Evolutionary conservation across 1,140 invertebrate genomes (phyloP).

Genomic region (Hermetia illucens): DNA sequence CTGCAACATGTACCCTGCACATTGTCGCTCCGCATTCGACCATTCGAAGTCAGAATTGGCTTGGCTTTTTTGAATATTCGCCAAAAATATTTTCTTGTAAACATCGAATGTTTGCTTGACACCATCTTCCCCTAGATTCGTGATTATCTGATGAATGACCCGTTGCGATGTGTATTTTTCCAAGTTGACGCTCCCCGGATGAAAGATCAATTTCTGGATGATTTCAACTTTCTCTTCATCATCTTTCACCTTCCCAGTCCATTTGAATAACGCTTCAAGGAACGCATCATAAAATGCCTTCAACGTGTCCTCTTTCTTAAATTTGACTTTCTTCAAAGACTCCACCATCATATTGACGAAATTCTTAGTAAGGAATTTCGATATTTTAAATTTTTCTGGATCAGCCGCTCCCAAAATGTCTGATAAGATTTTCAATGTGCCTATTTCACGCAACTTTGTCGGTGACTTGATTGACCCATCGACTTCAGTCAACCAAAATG

Average conservation of each 20-base stretch:
- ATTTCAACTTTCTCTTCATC: conserved; percentile 37
- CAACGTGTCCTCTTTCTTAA: conserved; percentile 32
- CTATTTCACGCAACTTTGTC: conserved; percentile 10
- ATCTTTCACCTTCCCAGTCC: conserved; percentile 34
- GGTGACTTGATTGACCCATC: conserved; percentile 7
- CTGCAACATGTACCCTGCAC: conserved; percentile 46
- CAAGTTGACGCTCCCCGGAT: conserved; percentile 52
- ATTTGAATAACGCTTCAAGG: conserved; percentile 35
- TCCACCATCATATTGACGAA: conserved; percentile 30
- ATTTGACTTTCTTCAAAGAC: conserved; percentile 36
- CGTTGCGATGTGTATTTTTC: conserved; percentile 51
- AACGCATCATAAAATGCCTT: conserved; percentile 32
- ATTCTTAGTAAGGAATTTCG: conserved; percentile 19
- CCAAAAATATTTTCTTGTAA: conserved; percentile 41
- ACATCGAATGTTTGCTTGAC: conserved; percentile 43
- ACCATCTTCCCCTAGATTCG: conserved; percentile 39
- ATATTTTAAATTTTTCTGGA: conserved; percentile 8
- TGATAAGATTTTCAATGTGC: conserved; percentile 14
- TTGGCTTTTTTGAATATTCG: conserved; percentile 33
- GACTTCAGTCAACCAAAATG: conserved; percentile 9
- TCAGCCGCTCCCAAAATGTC: conserved; percentile 13
- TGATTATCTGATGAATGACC: conserved; percentile 43
- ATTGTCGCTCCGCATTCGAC: conserved; percentile 49
- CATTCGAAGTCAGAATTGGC: conserved; percentile 36
- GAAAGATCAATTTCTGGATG: conserved; percentile 45